These are phyloP conservation scores for Craniophora ligustri DNA, from an alignment of 2,888 invertebrate species.

Conservation along the genomic window DNA sequence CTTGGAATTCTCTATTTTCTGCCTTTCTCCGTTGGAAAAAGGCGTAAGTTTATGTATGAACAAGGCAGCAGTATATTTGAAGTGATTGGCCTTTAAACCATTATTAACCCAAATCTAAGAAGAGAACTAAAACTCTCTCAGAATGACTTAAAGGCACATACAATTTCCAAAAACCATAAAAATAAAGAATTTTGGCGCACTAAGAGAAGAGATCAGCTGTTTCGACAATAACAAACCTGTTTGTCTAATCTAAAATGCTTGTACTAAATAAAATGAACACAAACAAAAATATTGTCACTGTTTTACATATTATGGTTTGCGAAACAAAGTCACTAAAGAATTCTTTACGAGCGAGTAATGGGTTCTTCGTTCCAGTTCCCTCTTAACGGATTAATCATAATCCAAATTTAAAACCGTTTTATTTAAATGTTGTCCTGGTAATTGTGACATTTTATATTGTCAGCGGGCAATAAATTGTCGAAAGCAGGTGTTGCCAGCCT, in stretches of 20 bases:
- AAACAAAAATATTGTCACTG: conserved; percentile 32
- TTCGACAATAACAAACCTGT: conserved; percentile 16
- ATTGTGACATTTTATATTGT: conserved; percentile 31
- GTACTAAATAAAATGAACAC: conserved; percentile 21
- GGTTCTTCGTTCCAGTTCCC: conserved; percentile 28
- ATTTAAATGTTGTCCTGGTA: conserved; percentile 20
- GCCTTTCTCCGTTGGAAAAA: no score
- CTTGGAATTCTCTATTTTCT: no score
- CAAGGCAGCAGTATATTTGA: no score
- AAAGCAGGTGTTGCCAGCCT: conserved; percentile 40
- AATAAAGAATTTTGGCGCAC: no score
- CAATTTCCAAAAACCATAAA: no score
- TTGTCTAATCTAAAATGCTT: neutral
- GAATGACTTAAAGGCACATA: no score
- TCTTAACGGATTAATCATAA: conserved; percentile 28
- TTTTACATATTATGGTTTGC: conserved; percentile 15
- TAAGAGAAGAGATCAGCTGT: no score
- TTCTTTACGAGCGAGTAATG: conserved; percentile 34
- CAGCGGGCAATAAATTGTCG: conserved; percentile 28
- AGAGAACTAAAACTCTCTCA: no score
- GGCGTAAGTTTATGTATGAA: no score
- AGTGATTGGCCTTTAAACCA: no score
- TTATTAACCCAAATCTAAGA: no score
- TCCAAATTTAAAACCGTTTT: conserved; percentile 26
- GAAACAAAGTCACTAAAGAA: conserved; percentile 37